Percentiles rank a stretch among this genome's conserved stretches.
These are phyloP conservation scores for Ailuropoda melanoleuca DNA, from an alignment of 2,113 vertebrate genomes.

Conservation along the genomic window DNA sequence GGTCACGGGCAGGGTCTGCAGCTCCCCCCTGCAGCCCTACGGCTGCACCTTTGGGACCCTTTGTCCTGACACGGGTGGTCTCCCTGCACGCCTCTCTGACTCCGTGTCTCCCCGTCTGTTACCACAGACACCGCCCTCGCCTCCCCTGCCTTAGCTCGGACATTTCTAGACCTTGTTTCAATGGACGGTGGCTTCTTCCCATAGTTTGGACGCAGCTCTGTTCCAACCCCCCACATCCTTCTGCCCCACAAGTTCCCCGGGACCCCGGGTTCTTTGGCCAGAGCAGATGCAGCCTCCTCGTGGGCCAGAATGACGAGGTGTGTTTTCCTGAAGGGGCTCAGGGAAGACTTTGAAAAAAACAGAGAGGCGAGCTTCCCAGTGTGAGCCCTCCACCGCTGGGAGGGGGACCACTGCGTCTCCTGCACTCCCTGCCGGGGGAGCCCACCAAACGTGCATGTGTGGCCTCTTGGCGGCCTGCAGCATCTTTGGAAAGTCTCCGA, in stretches of 20 bases:
- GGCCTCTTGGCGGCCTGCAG: rapidly evolving
- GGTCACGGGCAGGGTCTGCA: too few species aligned
- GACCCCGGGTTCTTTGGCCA: background rate
- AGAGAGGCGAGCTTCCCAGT: background rate
- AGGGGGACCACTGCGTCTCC: background rate
- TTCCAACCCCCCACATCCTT: background rate
- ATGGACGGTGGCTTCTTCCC: background rate
- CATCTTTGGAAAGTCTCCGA: background rate
- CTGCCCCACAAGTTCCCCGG: background rate
- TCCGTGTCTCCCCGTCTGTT: background rate
- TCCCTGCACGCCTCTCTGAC: background rate
- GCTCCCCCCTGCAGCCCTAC: too few species aligned
- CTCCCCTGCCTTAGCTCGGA: background rate
- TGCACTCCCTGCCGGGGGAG: background rate
- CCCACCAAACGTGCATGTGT: background rate
- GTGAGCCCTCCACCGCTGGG: background rate
- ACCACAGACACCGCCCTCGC: background rate
- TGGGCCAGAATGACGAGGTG: background rate
- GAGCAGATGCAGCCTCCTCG: background rate
- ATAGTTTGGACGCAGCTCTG: background rate
- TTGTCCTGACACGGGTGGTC: background rate
- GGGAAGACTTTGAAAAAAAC: background rate
- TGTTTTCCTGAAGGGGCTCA: background rate
- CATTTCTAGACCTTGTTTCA: background rate
- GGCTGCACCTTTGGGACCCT: background rate